Evolutionary conservation across 2,888 invertebrate species (phyloP), one percentile per base, ranked within the genome.

Genomic region (Alloscopus bannaensis): DNA sequence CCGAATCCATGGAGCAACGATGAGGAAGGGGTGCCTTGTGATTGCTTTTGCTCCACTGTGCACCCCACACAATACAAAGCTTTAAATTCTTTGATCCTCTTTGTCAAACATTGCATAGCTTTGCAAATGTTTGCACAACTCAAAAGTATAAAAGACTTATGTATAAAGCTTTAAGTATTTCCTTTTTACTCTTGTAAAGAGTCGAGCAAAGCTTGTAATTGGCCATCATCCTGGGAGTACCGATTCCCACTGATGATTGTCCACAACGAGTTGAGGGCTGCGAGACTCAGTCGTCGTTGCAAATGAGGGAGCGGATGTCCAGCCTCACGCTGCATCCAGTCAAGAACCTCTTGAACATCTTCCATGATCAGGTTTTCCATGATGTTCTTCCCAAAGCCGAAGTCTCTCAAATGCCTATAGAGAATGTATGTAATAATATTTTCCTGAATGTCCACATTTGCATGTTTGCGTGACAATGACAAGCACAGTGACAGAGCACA

Each of bases 321-420:
- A 1, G 57, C 26, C 42, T 80, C 64, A 4, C 62, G 52, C 11
- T 24, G 50, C 16, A 75, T 47, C 64, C 75, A 68, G 8, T 79
- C 57, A 11, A 78, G 57, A n/a, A 78, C 29, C 29, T 81, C 79
- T n/a, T 75, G 72, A 1, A 55, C 75, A 45, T 73, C 72, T 4
- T 73, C 78, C 79, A 77, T 71, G 20, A 81, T 81, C 24, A 79
- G 31, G 52, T 29, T 40, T 40, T 81, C 68, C 79, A 81, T 79
- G 24, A 45, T 70, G 2, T 31, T 73, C 42, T 72, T 81, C 2
- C 79, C 81, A 57, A 81, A 81, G n/a, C 81, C 81, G 65, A 81
- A 81, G 26, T 81, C 75, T 70, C 81, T 42, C 29, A 80, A 40
- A 40, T 80, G 69, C 29, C 80, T 76, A 40, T 18, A 26, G n/a